A percentile compares a stretch with the other conserved stretches of the same genome.
Conservation (phyloP, 2,113 vertebrate species). For the Macquaria australasica region DNA sequence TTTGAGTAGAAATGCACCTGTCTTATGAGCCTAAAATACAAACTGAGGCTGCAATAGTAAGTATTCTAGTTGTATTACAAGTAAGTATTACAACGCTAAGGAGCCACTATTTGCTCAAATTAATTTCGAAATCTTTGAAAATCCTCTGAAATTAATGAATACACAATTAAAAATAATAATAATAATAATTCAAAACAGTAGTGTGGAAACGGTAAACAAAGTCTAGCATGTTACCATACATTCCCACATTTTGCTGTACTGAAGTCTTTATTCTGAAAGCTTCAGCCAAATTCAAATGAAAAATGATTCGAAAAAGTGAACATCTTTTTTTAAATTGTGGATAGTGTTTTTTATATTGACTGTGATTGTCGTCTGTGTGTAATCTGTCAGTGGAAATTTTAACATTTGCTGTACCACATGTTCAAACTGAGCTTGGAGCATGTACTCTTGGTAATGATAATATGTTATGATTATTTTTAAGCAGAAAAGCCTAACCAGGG, state of each 20-base stretch:
- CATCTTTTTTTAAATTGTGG: too few species aligned
- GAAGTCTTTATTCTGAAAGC: background rate
- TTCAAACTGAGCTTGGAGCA: background rate
- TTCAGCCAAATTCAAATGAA: too few species aligned
- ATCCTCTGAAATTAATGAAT: background rate
- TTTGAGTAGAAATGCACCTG: background rate
- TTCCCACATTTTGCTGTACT: background rate
- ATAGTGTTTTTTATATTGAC: too few species aligned
- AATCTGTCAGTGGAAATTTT: background rate
- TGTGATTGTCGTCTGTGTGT: too few species aligned
- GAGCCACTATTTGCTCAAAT: background rate
- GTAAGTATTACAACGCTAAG: background rate
- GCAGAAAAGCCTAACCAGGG: too few species aligned
- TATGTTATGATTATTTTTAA: too few species aligned
- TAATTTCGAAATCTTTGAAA: background rate
- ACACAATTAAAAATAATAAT: background rate
- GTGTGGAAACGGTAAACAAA: background rate
- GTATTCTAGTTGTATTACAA: background rate
- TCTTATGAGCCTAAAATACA: background rate
- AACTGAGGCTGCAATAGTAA: background rate
- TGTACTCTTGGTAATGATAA: too few species aligned
- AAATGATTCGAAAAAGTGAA: too few species aligned
- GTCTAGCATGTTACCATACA: background rate
- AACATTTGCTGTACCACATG: background rate
- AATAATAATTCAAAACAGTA: background rate